A percentile compares a stretch with the other conserved stretches of the same genome.
These are phyloP conservation scores for Dryobotodes eremita DNA, from an alignment of 2,888 invertebrate genomes.

Conservation along the genomic window DNA sequence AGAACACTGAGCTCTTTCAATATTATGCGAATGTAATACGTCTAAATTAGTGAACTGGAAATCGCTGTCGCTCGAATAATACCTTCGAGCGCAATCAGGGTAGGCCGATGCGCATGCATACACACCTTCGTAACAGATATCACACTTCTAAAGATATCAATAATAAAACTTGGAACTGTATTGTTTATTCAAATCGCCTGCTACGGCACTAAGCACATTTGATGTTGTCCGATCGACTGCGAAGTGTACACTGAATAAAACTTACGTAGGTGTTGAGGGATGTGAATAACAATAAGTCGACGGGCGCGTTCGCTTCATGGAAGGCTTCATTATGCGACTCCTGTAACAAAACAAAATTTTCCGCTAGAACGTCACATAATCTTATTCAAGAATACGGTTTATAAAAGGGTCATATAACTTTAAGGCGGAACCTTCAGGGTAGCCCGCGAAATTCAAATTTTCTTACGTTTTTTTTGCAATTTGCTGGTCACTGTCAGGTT, in stretches of 20 bases:
- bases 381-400: neutral
- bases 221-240: conserved; percentile 2
- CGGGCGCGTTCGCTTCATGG: conserved; percentile 11
- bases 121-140: conserved; percentile 13
- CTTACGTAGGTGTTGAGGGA: conserved; percentile 48
- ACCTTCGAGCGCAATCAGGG: conserved; percentile 15
- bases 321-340: conserved; percentile 43
- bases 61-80: conserved; percentile 9
- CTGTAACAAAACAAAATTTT: conserved; percentile 52
- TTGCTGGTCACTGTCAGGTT: too few species aligned
- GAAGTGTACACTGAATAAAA: conserved; percentile 21
- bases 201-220: neutral
- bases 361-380: conserved; percentile 11
- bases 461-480: too few species aligned
- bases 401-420: conserved; percentile 3
- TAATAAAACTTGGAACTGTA: conserved; percentile 6
- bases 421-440: too few species aligned
- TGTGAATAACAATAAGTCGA: conserved; percentile 33
- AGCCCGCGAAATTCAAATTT: too few species aligned
- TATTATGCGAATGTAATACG: conserved; percentile 13
- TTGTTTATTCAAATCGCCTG: neutral
- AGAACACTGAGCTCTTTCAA: conserved; percentile 13
- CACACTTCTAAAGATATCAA: conserved; percentile 11
- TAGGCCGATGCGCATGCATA: conserved; percentile 16
- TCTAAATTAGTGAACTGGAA: conserved; percentile 5